phyloP scores from a whole-genome alignment of 2,888 invertebrate species.

The Mycalesis mineus region DNA sequence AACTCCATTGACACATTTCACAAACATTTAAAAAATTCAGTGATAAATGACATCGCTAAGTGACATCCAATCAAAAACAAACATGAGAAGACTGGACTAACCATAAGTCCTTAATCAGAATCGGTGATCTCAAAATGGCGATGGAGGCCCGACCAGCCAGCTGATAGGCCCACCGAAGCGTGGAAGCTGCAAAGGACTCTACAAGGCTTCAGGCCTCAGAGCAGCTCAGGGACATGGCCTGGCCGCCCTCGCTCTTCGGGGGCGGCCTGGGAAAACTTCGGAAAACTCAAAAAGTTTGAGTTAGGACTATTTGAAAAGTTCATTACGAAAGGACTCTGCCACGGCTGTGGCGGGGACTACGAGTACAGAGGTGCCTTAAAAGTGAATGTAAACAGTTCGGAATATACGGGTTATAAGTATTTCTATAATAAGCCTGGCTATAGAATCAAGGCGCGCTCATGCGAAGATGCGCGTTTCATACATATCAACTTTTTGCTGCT shows the following conservation, averaged over 20 bases:
- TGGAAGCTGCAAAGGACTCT: slow-evolving; percentile 70
- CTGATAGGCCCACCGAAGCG: slow-evolving; percentile 65
- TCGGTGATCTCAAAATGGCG: slow-evolving; percentile 76
- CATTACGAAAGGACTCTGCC: slow-evolving; percentile 63
- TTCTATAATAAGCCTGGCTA: slow-evolving; percentile 61
- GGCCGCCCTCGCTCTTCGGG: slow-evolving; percentile 68
- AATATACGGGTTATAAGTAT: slow-evolving; percentile 73
- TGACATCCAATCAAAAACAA: slow-evolving; percentile 12
- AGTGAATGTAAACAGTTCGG: slow-evolving; percentile 67
- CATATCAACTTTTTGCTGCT: slow-evolving; percentile 81
- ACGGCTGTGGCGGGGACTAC: slow-evolving; percentile 71
- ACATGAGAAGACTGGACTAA: slow-evolving; percentile 40
- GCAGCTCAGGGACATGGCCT: slow-evolving; percentile 66
- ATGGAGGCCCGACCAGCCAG: slow-evolving; percentile 60
- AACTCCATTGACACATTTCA: slow-evolving; percentile 46
- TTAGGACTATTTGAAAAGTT: slow-evolving; percentile 39
- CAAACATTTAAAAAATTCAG: slow-evolving; percentile 6
- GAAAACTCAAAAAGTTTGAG: not conserved
- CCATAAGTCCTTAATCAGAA: slow-evolving; percentile 45
- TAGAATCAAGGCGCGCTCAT: slow-evolving; percentile 60
- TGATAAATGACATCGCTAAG: slow-evolving; percentile 20
- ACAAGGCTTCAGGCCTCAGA: slow-evolving; percentile 45
- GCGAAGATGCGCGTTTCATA: slow-evolving; percentile 81
- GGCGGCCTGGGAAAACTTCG: slow-evolving; percentile 37
- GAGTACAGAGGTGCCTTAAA: slow-evolving; percentile 62